A percentile compares a stretch with the other conserved stretches of the same genome.
Conservation (phyloP, 2,888 invertebrate genomes). For the Latrodectus elegans region DNA sequence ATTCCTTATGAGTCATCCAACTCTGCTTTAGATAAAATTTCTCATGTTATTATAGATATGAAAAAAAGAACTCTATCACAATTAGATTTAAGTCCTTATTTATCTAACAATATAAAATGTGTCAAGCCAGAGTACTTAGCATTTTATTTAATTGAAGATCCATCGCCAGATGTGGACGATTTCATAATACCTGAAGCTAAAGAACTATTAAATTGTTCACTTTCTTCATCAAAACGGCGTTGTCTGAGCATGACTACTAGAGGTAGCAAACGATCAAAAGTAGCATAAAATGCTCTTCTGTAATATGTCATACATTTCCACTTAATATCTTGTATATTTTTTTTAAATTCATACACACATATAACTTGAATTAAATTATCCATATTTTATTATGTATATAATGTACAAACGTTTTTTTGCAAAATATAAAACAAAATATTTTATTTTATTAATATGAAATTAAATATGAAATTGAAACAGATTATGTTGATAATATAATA, state of each 20-base stretch:
- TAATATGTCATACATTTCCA: background rate
- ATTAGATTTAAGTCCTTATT: slow-evolving; percentile 79
- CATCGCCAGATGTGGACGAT: slow-evolving; percentile 57
- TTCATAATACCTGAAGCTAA: slow-evolving; percentile 53
- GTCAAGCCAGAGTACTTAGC: slow-evolving; percentile 81
- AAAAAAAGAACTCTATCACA: slow-evolving; percentile 73
- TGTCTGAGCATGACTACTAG: slow-evolving; percentile 32
- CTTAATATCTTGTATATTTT: background rate
- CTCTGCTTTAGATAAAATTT: slow-evolving; percentile 78
- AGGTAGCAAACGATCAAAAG: slow-evolving; percentile 29
- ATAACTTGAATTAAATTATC: no score
- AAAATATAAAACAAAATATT: no score
- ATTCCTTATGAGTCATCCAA: slow-evolving; percentile 79
- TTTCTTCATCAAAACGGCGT: slow-evolving; percentile 12
- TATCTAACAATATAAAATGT: slow-evolving; percentile 79
- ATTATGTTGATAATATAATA: no score
- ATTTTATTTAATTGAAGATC: slow-evolving; percentile 77
- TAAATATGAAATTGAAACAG: no score
- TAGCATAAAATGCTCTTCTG: slow-evolving; percentile 19
- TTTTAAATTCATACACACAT: no score
- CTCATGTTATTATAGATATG: slow-evolving; percentile 84
- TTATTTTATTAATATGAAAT: no score
- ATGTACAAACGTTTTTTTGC: no score
- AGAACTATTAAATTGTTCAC: slow-evolving; percentile 8
- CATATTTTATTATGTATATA: no score